Base-by-base conservation (phyloP, 2,888 invertebrate genomes). In the Acrocyrtus sp. region DNA sequence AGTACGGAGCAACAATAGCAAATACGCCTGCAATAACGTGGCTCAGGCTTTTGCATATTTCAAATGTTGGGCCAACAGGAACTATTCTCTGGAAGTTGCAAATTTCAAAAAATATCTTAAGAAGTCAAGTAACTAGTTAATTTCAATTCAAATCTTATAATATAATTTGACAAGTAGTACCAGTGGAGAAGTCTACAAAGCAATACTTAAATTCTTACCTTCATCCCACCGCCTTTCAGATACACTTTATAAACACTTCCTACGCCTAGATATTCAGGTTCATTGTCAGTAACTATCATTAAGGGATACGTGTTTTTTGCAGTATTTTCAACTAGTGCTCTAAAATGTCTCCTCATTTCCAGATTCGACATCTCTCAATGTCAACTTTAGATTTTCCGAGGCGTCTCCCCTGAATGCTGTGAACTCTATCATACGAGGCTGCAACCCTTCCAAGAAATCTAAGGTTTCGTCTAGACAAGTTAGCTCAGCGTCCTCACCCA, bases 171-270 rank as follows among this genome's bases (percentile, higher is more conserved):
- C 51, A 67, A 24, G 43, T 50, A 2, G 58, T 58, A 1, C 67
- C 67, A 3, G 41, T 43, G 3, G 58, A 57, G 4, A 51, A 43
- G n/a, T n/a, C n/a, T n/a, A n/a, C n/a, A n/a, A n/a, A n/a, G n/a
- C n/a, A n/a, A n/a, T n/a, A n/a, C n/a, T 6, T 50, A 43, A 3
- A 48, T 51, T 6, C 24, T 69, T 45, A 72, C 72, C 53, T 51
- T 45, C 72, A 72, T 72, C 3, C 60, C 50, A n/a, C 66, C 72
- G 66, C 66, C 48, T n/a, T 43, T 17, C 17, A 50, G 50, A 19
- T 72, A 72, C n/a, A 72, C 41, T 43, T 67, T 73, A 61, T 48
- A 73, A 12, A 45, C 67, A 1, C 73, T 67, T 1, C 73, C 73
- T n/a, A 56, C 57, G 3, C 73, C 73, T 8, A 50, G 27, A 12